Evolutionary conservation across 2,888 invertebrate genomes (phyloP), one percentile per base, ranked within the genome.

Genomic region (Trichogramma evanescens): DNA sequence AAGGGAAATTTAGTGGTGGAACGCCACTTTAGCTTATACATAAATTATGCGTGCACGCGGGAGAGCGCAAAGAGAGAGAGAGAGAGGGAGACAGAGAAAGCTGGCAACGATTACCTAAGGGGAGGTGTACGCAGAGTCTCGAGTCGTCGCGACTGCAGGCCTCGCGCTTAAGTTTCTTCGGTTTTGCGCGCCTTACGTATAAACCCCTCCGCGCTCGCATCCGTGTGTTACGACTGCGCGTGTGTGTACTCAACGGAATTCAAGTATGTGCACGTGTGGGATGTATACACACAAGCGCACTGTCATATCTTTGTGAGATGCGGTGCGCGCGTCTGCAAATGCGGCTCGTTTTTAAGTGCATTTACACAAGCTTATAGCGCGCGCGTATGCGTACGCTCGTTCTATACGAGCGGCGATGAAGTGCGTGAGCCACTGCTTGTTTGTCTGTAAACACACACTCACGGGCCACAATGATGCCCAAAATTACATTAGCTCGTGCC

Each of bases 1-100:
- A 62, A 62, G 62, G 62, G 40, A 58, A 62, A 62, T 62, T 62
- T 62, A 62, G 58, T 41, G 58, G 52, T 44, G 62, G 52, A 53
- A 58, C 58, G 49, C 44, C 53, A 52, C 62, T 62, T 62, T 62
- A 50, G 58, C 62, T 56, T 58, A 58, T 58, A 50, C 62, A 58
- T 62, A 62, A 62, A 58, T 62, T 62, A 58, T 62, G 46, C 44
- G 50, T 39, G 39, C 48, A 5, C 10, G 48, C 5, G 48, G 48
- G 10, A 48, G 48, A 48, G 26, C 48, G 48, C 10, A 13, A 13
- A 48, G 10, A 13, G 48, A 48, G 10, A 48, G 48, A 10, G 5
- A 10, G 48, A 1, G 48, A 2, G 50, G 38, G 46, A n/a, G 43
- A 40, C 43, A 53, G 41, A 8, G 52, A 42, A 38, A 42, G 45